Evolutionary conservation across 1,140 invertebrate genomes (phyloP).

Genomic region (Heliconius hewitsoni): DNA sequence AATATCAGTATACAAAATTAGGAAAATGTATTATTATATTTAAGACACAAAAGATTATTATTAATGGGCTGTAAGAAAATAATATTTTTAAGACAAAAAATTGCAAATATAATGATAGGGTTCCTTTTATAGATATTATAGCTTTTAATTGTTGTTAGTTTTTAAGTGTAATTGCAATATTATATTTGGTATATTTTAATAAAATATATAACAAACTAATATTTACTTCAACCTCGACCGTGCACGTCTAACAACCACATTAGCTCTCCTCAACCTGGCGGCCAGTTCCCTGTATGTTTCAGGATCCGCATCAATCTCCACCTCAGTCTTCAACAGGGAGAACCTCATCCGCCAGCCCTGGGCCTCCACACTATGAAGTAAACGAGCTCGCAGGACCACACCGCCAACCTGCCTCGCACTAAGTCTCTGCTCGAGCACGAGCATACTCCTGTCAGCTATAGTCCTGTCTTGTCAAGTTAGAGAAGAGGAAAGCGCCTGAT

Average conservation of each 20-base stretch:
- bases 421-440: slow-evolving; percentile 76
- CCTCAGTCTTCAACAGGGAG: slow-evolving; percentile 66
- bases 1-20: too few relatives aligned
- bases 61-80: too few relatives aligned
- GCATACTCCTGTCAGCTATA: slow-evolving; percentile 79
- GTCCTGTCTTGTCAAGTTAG: slow-evolving; percentile 75
- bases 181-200: too few relatives aligned
- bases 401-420: slow-evolving; percentile 67
- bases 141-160: too few relatives aligned
- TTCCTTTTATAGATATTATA: too few relatives aligned
- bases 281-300: slow-evolving; percentile 67
- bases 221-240: slow-evolving; percentile 64
- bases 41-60: too few relatives aligned
- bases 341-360: slow-evolving; percentile 76
- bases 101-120: too few relatives aligned
- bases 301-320: slow-evolving; percentile 71
- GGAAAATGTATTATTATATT: too few relatives aligned
- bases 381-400: slow-evolving; percentile 59
- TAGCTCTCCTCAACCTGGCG: slow-evolving; percentile 60
- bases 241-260: slow-evolving; percentile 64
- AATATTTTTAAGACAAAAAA: too few relatives aligned
- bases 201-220: slow-evolving; percentile 29
- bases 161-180: too few relatives aligned
- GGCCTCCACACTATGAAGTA: slow-evolving; percentile 68
- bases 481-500: slow-evolving; percentile 72